A percentile compares a stretch with the other conserved stretches of the same genome.
Conservation (phyloP, 2,888 invertebrate species). For the Seira musarum region DNA sequence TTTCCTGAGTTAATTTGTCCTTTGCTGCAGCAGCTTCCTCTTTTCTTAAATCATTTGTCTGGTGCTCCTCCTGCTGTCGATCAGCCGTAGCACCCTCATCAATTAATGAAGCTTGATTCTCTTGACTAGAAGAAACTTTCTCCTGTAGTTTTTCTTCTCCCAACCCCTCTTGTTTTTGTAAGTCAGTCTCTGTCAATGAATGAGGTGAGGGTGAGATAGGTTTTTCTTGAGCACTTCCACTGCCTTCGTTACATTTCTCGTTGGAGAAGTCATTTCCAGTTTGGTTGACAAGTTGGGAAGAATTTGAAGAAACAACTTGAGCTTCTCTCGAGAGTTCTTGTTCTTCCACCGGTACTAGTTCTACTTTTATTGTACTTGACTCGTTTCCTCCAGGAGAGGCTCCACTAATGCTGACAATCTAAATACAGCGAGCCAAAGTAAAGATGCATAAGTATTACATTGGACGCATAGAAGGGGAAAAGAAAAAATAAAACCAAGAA, state of each 20-base stretch:
- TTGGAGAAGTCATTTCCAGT: slow-evolving; percentile 43
- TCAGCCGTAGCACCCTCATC: slow-evolving; percentile 30
- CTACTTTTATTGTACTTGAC: slow-evolving; percentile 30
- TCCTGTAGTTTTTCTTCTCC: slow-evolving; percentile 27
- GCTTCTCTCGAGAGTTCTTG: slow-evolving; percentile 44
- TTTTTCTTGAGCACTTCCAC: slow-evolving; percentile 25
- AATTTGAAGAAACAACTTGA: slow-evolving; percentile 44
- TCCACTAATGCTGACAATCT: slow-evolving; percentile 50
- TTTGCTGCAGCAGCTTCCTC: neutral
- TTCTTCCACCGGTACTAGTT: slow-evolving; percentile 6
- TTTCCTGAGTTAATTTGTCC: neutral
- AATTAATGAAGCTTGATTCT: slow-evolving; percentile 46
- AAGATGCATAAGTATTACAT: too few species aligned
- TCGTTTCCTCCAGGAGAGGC: slow-evolving; percentile 36
- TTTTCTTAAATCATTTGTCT: neutral
- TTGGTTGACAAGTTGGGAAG: slow-evolving; percentile 48
- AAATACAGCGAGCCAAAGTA: slow-evolving; percentile 1
- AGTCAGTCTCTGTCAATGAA: slow-evolving; percentile 27
- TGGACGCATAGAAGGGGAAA: too few species aligned
- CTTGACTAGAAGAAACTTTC: slow-evolving; percentile 51
- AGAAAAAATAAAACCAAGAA: too few species aligned
- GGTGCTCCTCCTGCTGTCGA: neutral
- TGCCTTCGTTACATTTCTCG: slow-evolving; percentile 30
- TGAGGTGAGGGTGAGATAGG: slow-evolving; percentile 32
- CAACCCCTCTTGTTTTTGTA: neutral